Percentiles rank a stretch among this genome's conserved stretches.
Evolutionary conservation across 2,113 vertebrate species (phyloP).

Genomic region (Baryphthengus martii): DNA sequence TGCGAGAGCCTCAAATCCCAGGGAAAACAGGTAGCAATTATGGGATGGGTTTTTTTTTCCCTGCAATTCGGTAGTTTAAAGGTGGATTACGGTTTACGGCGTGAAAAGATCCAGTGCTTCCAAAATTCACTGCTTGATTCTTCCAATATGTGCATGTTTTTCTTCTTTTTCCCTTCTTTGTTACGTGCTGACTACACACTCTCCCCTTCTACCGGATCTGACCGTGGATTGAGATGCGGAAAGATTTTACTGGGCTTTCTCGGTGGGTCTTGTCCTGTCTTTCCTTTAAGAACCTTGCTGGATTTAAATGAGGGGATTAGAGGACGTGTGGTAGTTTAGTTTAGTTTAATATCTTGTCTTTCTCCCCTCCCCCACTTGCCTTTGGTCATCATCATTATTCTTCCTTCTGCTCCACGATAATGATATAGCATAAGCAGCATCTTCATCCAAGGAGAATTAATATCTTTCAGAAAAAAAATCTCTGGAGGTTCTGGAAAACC

Average conservation of each 20-base stretch:
- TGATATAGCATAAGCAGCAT: no score
- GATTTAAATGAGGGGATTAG: not conserved
- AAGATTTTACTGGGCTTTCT: not conserved
- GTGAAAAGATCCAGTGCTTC: not conserved
- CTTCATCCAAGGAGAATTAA: not conserved
- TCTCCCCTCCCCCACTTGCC: rapidly evolving
- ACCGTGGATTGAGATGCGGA: not conserved
- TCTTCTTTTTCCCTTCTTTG: not conserved
- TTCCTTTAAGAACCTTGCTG: not conserved
- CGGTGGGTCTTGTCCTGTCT: not conserved
- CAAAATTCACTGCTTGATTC: not conserved
- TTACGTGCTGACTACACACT: not conserved
- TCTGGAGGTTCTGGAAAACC: not conserved
- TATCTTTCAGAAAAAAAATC: not conserved
- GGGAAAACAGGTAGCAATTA: not conserved
- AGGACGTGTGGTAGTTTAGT: not conserved
- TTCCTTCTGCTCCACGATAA: not conserved
- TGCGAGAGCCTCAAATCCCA: not conserved
- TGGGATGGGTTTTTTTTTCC: not conserved
- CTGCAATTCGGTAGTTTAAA: not conserved
- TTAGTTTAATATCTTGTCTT: not conserved
- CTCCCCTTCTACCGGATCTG: not conserved
- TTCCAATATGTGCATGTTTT: not conserved
- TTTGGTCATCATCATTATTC: not conserved
- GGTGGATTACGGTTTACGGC: not conserved